Evolutionary conservation across 2,113 vertebrate genomes (phyloP).

Genomic region (Pseudonaja textilis): DNA sequence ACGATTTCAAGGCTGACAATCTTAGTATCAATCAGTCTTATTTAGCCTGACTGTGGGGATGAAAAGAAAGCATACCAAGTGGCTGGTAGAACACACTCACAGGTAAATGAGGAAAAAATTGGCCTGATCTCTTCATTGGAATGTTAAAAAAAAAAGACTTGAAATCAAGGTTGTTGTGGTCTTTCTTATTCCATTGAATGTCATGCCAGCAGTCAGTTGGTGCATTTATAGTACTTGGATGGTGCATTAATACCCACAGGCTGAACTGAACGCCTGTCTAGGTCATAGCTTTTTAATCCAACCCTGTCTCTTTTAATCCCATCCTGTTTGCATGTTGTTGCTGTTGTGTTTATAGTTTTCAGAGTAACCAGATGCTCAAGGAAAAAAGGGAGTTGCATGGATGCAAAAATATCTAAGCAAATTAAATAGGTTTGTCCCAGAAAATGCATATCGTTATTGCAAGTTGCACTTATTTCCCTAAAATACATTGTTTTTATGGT

Average conservation of each 20-base stretch:
- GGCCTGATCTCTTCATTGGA: conserved; percentile 2
- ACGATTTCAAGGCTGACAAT: conserved; percentile 29
- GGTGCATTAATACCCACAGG: background rate
- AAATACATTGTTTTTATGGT: background rate
- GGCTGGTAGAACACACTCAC: background rate
- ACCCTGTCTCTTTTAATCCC: conserved; percentile 45
- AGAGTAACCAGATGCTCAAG: conserved; percentile 36
- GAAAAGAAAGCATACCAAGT: conserved; percentile 3
- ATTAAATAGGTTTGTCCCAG: background rate
- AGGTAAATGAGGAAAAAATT: background rate
- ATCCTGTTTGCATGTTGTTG: conserved; percentile 27
- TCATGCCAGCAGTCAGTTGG: background rate
- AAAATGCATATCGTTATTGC: background rate
- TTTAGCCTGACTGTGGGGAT: conserved; percentile 17
- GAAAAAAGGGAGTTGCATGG: background rate
- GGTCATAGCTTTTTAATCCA: conserved; percentile 39
- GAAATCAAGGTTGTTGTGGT: conserved; percentile 23
- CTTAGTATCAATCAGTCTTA: conserved; percentile 42
- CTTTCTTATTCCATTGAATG: conserved; percentile 9
- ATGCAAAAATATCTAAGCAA: conserved; percentile 26
- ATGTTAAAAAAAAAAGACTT: conserved; percentile 2
- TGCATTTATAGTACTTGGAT: background rate
- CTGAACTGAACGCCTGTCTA: conserved; percentile 18
- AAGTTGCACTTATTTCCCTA: background rate
- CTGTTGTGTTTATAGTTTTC: conserved; percentile 31